Percentiles rank a stretch among this genome's conserved stretches.
These are phyloP conservation scores for Epizoanthus stellaris DNA, from an alignment of 92 coral and sea anemone genomes.

Conservation along the genomic window DNA sequence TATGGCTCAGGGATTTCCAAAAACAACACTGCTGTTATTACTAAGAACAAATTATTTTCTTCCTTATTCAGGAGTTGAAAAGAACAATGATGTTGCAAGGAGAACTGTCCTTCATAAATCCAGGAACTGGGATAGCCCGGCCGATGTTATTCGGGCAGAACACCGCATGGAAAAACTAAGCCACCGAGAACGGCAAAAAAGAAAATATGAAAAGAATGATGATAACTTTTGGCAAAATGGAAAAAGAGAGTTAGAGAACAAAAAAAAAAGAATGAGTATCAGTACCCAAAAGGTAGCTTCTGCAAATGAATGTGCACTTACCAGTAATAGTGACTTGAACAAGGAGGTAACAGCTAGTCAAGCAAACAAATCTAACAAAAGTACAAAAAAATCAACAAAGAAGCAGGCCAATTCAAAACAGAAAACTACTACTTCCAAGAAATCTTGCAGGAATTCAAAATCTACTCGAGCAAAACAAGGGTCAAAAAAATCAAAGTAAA, in stretches of 20 bases:
- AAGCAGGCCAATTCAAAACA: no score
- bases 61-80: constrained; percentile 61
- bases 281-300: constrained; percentile 21
- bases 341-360: no score
- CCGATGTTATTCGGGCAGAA: constrained; percentile 58
- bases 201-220: constrained; percentile 39
- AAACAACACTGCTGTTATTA: neutral
- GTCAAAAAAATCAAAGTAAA: no score
- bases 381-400: no score
- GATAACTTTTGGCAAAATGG: constrained; percentile 51
- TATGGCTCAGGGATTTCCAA: no score
- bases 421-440: no score
- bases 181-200: constrained; percentile 35
- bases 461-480: no score
- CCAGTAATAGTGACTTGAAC: no score
- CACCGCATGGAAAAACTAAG: constrained; percentile 44
- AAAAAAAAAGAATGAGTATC: constrained; percentile 38
- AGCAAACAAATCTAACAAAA: no score
- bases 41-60: neutral
- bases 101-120: constrained; percentile 57
- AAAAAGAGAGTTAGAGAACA: constrained; percentile 30
- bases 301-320: no score
- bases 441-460: no score
- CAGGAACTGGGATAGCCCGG: constrained; percentile 72
- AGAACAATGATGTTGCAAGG: constrained; percentile 64